Evolutionary conservation across 2,113 vertebrate genomes (phyloP), one percentile per base, ranked within the genome.

Genomic region (Bucco capensis): DNA sequence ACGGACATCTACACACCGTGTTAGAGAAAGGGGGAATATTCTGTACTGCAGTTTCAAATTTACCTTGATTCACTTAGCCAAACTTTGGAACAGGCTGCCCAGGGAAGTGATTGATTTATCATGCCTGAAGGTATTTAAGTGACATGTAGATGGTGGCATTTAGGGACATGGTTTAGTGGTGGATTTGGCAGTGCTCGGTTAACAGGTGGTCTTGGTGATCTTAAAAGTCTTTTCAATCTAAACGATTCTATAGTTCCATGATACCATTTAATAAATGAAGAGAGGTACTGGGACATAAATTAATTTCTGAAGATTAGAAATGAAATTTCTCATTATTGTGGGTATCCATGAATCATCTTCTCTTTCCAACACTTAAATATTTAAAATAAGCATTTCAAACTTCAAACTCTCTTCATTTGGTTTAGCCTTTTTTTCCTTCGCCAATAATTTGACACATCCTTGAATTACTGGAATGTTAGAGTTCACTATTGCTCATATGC

Each of bases 271-370:
- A 83, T 66, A 80, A 62, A 70, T 35, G 10, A 73, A 75, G n/a
- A 60, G 57, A 66, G 49, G 25, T 44, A 80, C 28, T 57, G 71
- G 28, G 8, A 18, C 25, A 40, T 81, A 76, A 79, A 0, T 76
- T 83, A 77, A 83, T 93, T 94, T 88, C 42, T 77, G 54, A 88
- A 83, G 18, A 92, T 56, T 88, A 83, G 22, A 88, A 77, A 66
- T 49, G 4, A 81, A 88, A 61, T 67, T 83, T 57, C 27, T 78
- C 21, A 50, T 77, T 13, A n/a, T 75, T 77, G 56, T 5, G 6
- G 10, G 9, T 21, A 8, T 92, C 38, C 31, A 14, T 33, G n/a
- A 83, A 35, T 66, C 14, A 6, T 56, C 13, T 42, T 64, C 14
- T 83, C 90, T 90, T 5, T 77, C 19, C 19, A 50, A 25, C 18